Base-by-base conservation (phyloP, 2,797 vertebrate species). In the Lutjanus argentimaculatus region DNA sequence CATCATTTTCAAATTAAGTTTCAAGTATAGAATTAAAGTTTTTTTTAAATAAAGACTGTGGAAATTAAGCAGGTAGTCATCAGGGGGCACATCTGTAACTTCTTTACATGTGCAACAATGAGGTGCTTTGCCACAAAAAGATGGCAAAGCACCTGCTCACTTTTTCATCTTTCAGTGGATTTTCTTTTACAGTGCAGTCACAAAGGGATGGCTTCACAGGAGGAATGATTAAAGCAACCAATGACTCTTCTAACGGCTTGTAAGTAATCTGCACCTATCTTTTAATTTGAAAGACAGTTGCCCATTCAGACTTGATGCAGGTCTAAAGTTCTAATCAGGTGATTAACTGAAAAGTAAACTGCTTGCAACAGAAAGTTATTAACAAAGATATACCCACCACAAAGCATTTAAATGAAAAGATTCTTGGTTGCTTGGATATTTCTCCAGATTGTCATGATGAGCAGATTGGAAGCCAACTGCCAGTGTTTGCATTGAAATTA, bases 401-500 rank as follows among this genome's bases (percentile, higher is more conserved):
- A 16, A 59, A 49, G 22, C 21, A 3, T 82, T 43, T 25, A n/a
- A 75, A 71, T 51, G 4, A 19, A 72, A 43, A 52, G 5, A 40
- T 16, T 22, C 5, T 43, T 30, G 22, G 4, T 49, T 21, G 30
- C 67, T 45, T 57, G 5, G 49, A 21, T 72, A 17, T 84, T 67
- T 68, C 58, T 78, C n/a, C 17, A 10, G 7, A 62, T 62, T 45
- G 25, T 25, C 16, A 17, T 45, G 9, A 49, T 4, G 22, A 88
- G 71, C 86, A 86, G 79, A 76, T 64, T 75, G 66, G 65, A 77
- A 84, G 75, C 70, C 67, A 80, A 66, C 75, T 82, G 84, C 42
- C 43, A 61, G 45, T 83, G 77, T 91, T 87, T 86, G 49, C 67
- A 55, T 58, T 74, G n/a, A 72, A 62, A 73, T 72, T 30, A 72